Evolutionary conservation across 2,113 vertebrate genomes (phyloP), one percentile per base, ranked within the genome.

Genomic region (Pedetes capensis): DNA sequence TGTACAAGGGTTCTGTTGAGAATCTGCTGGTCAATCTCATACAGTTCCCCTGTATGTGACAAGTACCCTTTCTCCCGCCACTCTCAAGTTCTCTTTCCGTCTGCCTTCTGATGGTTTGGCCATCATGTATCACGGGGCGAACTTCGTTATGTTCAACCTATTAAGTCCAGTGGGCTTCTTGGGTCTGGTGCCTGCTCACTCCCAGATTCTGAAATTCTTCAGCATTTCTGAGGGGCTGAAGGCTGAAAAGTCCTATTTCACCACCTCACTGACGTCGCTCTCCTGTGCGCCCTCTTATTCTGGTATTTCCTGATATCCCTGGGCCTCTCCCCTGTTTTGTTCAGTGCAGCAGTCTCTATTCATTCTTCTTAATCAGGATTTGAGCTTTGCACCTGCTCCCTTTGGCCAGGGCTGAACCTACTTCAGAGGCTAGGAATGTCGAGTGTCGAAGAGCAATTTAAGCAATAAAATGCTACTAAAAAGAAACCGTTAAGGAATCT

Each of bases 321-420:
- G 47, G 42, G 74, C 34, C 74, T 59, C 57, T n/a, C 44, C 22
- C 25, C 32, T 55, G 2, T 25, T 49, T 72, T 75, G 29, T 29
- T 75, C 83, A 74, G 7, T 14, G 27, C 39, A 49, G 34, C 6
- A 55, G 49, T 51, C 68, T 51, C 9, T 68, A 53, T 74, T 66
- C 59, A 51, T 53, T 63, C 10, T 34, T 87, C 51, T 78, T 78
- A 44, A 69, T 85, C 47, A 16, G 91, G 74, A 88, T 74, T n/a
- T 92, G 47, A 80, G 90, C 64, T 80, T 83, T 93, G 86, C 57
- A 95, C 79, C 86, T 95, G 95, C 63, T 94, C 68, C 93, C 55
- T 55, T 91, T 91, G 74, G 89, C 82, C 37, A 16, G 63, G 69
- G 17, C 59, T 69, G 34, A 74, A n/a, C n/a, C 82, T 49, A 78